Conservation (phyloP, 2,797 vertebrate genomes). For the Scolopax rusticola region DNA sequence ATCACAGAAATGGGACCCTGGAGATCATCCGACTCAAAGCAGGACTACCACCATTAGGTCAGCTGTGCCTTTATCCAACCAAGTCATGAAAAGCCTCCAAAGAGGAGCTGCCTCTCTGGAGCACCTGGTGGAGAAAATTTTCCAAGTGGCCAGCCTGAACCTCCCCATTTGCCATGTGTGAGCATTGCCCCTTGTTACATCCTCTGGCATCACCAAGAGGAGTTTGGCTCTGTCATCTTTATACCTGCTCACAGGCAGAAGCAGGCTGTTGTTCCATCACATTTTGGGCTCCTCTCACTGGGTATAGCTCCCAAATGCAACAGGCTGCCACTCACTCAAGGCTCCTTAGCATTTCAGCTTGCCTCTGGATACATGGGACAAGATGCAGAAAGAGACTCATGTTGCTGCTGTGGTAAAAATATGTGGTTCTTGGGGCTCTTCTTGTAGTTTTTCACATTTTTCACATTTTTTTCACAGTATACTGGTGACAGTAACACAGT, state of each 20-base stretch:
- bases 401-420: background rate
- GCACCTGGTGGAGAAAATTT: background rate
- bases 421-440: background rate
- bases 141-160: background rate
- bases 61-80: background rate
- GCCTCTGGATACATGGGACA: background rate
- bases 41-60: background rate
- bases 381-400: background rate
- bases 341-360: background rate
- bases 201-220: background rate
- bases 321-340: background rate
- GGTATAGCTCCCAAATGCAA: background rate
- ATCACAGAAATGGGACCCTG: background rate
- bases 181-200: accelerated
- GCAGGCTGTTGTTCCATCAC: background rate
- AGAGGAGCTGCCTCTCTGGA: background rate
- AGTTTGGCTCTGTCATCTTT: background rate
- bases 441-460: background rate
- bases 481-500: background rate
- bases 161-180: background rate
- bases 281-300: background rate
- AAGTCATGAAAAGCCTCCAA: background rate
- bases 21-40: background rate
- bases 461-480: background rate
- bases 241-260: background rate